Conservation (phyloP, 2,888 invertebrate species). For the Erpobdella octoculata region DNA sequence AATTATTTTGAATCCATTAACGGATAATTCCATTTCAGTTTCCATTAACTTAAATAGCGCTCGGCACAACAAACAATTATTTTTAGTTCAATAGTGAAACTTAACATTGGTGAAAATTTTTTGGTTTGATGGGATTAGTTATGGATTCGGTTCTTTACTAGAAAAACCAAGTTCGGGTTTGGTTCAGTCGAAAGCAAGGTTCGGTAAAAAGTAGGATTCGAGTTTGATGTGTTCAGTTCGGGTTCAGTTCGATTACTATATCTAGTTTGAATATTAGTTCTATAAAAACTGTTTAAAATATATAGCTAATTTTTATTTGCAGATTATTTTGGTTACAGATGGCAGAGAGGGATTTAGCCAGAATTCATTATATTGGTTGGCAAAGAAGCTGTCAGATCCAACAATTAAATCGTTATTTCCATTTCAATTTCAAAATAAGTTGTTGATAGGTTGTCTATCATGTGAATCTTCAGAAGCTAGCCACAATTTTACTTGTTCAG, state of each 20-base stretch:
- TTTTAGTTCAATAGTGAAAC: too few species aligned
- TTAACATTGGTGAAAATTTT: too few species aligned
- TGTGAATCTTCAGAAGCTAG: neutral
- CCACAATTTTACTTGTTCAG: neutral
- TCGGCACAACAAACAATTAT: too few species aligned
- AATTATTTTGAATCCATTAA: too few species aligned
- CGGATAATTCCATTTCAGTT: too few species aligned
- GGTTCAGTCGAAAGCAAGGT: too few species aligned
- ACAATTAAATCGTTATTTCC: neutral
- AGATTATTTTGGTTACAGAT: slow-evolving; percentile 68
- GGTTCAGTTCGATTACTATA: neutral
- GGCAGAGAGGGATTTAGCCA: slow-evolving; percentile 65
- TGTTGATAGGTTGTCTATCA: neutral
- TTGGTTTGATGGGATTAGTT: too few species aligned
- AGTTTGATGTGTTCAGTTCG: too few species aligned
- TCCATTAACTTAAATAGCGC: too few species aligned
- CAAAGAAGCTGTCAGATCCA: neutral
- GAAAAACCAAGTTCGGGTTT: too few species aligned
- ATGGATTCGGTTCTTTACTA: too few species aligned
- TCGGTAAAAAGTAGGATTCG: too few species aligned
- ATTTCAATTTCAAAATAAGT: neutral
- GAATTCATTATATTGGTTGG: slow-evolving; percentile 56
- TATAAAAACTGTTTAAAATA: neutral
- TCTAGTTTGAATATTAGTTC: neutral
- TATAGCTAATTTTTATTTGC: slow-evolving; percentile 29